These are phyloP conservation scores for Chlamydotis undulata DNA, from an alignment of 2,113 vertebrate species.

Conservation along the genomic window DNA sequence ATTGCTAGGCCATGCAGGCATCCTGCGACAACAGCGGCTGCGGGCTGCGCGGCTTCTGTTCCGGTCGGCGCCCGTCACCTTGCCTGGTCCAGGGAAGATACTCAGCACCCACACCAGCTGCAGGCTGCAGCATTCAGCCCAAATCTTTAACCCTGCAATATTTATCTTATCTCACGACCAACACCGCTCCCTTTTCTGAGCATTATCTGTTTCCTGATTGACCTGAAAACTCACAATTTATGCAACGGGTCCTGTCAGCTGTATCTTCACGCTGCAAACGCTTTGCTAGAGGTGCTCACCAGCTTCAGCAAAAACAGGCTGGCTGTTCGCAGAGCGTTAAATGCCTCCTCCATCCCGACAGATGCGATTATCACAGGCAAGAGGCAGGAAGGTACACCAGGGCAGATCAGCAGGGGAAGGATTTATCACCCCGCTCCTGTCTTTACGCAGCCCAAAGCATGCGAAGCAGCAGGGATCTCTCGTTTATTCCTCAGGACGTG, in stretches of 20 bases:
- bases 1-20: neutral
- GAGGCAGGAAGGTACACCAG: neutral
- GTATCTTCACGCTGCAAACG: rapidly evolving
- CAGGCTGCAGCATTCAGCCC: neutral
- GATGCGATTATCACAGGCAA: neutral
- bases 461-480: neutral
- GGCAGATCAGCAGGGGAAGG: rapidly evolving
- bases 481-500: rapidly evolving
- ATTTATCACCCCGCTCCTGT: rapidly evolving
- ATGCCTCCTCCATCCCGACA: neutral
- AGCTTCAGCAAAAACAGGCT: neutral
- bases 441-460: neutral
- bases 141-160: neutral
- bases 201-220: neutral
- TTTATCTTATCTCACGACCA: neutral
- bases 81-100: neutral
- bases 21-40: rapidly evolving
- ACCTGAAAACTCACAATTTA: neutral
- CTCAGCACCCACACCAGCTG: neutral
- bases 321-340: rapidly evolving
- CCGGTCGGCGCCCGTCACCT: neutral
- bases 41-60: rapidly evolving
- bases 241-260: neutral
- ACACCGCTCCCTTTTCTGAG: neutral
- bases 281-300: neutral